Evolutionary conservation across 2,888 invertebrate genomes (phyloP).

Genomic region (Deroplatys truncata): DNA sequence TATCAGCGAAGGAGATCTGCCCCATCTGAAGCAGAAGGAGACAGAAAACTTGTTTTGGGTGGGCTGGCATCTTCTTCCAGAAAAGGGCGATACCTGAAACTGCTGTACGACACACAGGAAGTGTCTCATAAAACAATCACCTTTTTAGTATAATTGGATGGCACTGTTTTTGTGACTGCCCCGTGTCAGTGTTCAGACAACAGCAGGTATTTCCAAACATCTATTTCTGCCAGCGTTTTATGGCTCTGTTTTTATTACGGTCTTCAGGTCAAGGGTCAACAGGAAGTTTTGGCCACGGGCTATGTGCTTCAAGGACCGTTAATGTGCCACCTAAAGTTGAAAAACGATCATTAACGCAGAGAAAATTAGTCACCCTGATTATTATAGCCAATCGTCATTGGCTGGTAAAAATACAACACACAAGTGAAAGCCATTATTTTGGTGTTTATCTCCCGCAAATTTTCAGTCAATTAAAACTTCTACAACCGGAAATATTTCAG

Average conservation of each 20-base stretch:
- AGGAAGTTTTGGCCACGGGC: not conserved
- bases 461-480: no score
- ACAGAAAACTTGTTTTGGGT: not conserved
- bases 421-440: no score
- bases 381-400: no score
- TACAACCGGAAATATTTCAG: no score
- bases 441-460: no score
- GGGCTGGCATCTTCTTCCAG: not conserved
- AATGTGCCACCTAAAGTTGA: not conserved
- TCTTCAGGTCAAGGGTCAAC: not conserved
- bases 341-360: not conserved
- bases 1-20: not conserved
- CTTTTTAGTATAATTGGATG: slow-evolving; percentile 2
- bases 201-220: not conserved
- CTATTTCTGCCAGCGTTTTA: not conserved
- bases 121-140: slow-evolving; percentile 1
- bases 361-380: not conserved
- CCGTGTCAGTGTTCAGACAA: not conserved
- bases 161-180: not conserved
- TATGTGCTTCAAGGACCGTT: not conserved
- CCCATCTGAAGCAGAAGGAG: not conserved
- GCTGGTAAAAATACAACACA: no score
- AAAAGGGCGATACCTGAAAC: not conserved
- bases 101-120: not conserved
- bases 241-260: not conserved